Base-by-base conservation (phyloP, 2,113 vertebrate species). In the Actenoides lindsayi region DNA sequence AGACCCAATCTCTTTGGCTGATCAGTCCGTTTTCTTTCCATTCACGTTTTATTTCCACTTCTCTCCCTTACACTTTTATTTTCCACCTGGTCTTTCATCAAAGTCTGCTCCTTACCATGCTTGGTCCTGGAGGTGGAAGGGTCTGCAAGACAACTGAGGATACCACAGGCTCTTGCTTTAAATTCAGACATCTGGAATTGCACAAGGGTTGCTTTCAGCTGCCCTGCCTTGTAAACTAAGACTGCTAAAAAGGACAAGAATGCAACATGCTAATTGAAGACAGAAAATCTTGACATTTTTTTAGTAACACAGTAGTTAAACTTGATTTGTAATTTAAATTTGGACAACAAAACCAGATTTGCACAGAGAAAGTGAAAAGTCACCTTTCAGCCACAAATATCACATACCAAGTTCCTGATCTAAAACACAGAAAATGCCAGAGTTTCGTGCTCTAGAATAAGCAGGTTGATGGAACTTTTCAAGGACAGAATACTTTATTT, bases 401-500 rank as follows among this genome's bases (percentile, higher is more conserved):
- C 84, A 84, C 48, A 48, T 53, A 44, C 33, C 46, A 87, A 68
- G 33, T 39, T 94, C 74, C 60, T 80, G 44, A 80, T 75, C 35
- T 92, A 90, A 79, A 90, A 67, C 56, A 83, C 35, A 79, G 84
- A 94, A 54, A 92, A 54, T 50, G 90, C 24, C 57, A 80, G 37
- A 96, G 51, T 77, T 92, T 74, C 28, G 3, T 44, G 69, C 28
- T 91, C 83, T 62, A 91, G 64, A 95, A 69, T 83, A 82, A 87
- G 39, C 62, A 94, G 69, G 69, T 14, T 59, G 75, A 51, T 48
- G 50, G 67, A 86, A 83, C 30, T 86, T 90, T 88, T 93, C 88
- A 93, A 93, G 90, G 85, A 57, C 75, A 95, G n/a, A 90, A 59
- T 18, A 42, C 28, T 65, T 91, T 91, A 87, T 84, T 95, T 93